phyloP scores from a whole-genome alignment of 2,113 vertebrate genomes.

The Struthidea cinerea region DNA sequence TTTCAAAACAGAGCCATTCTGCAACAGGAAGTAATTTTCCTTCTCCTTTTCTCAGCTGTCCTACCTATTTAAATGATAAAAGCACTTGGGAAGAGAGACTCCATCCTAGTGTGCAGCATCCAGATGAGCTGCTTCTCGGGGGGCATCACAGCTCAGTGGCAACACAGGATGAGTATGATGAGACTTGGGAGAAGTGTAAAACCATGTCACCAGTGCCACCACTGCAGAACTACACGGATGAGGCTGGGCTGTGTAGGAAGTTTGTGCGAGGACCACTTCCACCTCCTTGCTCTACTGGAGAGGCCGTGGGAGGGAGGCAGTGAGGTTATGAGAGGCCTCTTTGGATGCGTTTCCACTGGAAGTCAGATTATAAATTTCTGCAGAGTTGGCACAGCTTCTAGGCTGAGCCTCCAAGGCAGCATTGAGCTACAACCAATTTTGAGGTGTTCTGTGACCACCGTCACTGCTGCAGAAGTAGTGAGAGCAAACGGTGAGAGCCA shows the following conservation, averaged over 20 bases:
- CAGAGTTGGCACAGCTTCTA: not conserved
- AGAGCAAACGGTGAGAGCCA: not conserved
- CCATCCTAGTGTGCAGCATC: not conserved
- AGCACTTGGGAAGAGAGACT: not conserved
- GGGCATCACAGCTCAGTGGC: not conserved
- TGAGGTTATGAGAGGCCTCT: not conserved
- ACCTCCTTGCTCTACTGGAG: not conserved
- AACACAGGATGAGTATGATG: not conserved
- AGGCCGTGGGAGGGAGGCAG: not conserved
- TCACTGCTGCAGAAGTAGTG: not conserved
- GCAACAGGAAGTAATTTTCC: not conserved
- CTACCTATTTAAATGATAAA: not conserved
- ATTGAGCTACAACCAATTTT: not conserved
- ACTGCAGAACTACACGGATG: accelerated
- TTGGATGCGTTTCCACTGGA: not conserved
- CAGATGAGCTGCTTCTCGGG: not conserved
- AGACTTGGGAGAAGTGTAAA: not conserved
- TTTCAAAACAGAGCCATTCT: not conserved
- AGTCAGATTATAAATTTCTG: not conserved
- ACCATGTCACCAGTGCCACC: accelerated
- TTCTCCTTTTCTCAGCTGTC: not conserved
- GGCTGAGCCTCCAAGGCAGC: not conserved
- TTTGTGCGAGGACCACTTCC: not conserved
- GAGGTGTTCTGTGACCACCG: not conserved
- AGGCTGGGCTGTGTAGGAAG: not conserved